phyloP scores from a whole-genome alignment of 2,113 vertebrate species.

The Natator depressus region DNA sequence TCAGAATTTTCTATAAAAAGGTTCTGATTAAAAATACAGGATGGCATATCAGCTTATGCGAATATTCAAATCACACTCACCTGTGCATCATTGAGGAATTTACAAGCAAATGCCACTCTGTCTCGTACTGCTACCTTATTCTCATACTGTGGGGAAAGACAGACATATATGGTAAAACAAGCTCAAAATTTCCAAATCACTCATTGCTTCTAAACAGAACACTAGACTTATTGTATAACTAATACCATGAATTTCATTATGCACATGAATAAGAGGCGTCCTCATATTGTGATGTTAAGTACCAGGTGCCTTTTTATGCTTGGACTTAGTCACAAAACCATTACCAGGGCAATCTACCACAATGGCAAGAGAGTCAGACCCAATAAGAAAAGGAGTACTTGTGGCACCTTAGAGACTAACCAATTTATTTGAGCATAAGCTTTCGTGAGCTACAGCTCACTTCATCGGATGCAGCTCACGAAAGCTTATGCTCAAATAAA shows the following conservation, averaged over 20 bases:
- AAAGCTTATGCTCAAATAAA: no score
- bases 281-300: not conserved
- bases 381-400: no score
- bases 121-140: constrained; percentile 93
- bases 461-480: no score
- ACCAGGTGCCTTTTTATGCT: not conserved
- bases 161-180: not conserved
- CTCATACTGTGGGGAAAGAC: constrained; percentile 85
- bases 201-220: not conserved
- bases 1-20: not conserved
- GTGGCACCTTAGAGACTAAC: no score
- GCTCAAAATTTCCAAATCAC: not conserved
- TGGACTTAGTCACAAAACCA: not conserved
- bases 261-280: not conserved
- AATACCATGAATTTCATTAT: not conserved
- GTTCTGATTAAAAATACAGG: not conserved
- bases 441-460: no score
- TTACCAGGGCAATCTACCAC: not conserved
- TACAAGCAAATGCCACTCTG: constrained; percentile 96
- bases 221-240: not conserved
- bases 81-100: constrained; percentile 95
- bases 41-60: not conserved
- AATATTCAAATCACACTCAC: constrained; percentile 73
- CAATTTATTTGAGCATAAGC: no score
- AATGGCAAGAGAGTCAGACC: not conserved